Evolutionary conservation across 2,797 vertebrate genomes (phyloP), one percentile per base, ranked within the genome.

Genomic region (Phrynocephalus vlangalii): DNA sequence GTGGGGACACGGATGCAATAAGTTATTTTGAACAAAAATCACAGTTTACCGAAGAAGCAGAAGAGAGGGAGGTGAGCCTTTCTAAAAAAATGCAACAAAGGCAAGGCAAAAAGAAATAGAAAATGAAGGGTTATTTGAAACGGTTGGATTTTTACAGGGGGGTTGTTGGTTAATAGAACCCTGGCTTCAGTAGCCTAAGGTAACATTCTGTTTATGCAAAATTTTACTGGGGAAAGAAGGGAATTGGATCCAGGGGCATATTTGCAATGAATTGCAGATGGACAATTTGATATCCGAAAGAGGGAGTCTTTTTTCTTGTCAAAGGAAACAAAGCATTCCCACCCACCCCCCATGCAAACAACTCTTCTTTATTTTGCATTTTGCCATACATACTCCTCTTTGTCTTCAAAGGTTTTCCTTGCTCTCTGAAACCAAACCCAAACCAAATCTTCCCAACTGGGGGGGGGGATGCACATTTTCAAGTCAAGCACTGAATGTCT

Each of bases 221-320:
- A 87, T 90, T 89, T 91, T 85, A 86, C 16, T 84, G 91, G 82
- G 6, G 38, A 11, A 30, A 10, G 84, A 30, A 9, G 84, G 90
- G 90, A 88, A 92, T 52, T 5, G 82, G 88, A 92, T 86, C 90
- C 88, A 86, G 92, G 87, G 82, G 78, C 33, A 85, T 66, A 15
- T 81, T 76, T 48, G 87, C 84, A 81, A 88, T 82, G 18, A 87
- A 48, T 85, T 5, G 1, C 91, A 92, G 91, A 84, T 67, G 92
- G 91, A 92, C 90, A 91, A 84, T 91, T 88, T 91, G 90, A 93
- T 93, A 90, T 91, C 87, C 70, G n/a, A 71, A 44, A n/a, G 89
- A 93, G 90, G 89, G 92, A 82, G 68, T 48, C 67, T 85, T 60
- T 83, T 83, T 68, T 24, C 87, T 88, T 88, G 30, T 73, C 82